Evolutionary conservation across 2,888 invertebrate species (phyloP).

Genomic region (Gortyna flavago): DNA sequence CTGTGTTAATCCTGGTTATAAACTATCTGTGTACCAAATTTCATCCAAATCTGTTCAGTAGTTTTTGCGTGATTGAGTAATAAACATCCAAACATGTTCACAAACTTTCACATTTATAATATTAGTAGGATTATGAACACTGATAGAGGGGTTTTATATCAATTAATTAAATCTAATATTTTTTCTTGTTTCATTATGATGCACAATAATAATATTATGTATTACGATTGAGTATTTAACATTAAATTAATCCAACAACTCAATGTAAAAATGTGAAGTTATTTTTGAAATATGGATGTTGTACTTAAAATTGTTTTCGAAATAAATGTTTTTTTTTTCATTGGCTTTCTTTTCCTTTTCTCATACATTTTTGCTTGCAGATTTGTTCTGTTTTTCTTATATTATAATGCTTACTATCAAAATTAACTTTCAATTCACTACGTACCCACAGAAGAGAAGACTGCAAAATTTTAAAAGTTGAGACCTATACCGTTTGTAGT

Average conservation of each 20-base stretch:
- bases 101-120: too few relatives aligned
- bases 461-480: slow-evolving; percentile 55
- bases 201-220: slow-evolving; percentile 9
- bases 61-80: too few relatives aligned
- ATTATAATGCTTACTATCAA: slow-evolving; percentile 24
- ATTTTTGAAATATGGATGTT: slow-evolving; percentile 50
- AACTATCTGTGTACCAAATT: too few relatives aligned
- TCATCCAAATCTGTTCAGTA: too few relatives aligned
- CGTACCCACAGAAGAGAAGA: slow-evolving; percentile 70
- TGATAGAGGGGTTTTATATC: neutral
- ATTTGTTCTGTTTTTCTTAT: neutral
- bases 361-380: neutral
- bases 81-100: too few relatives aligned
- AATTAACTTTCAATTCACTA: slow-evolving; percentile 56
- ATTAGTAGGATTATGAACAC: too few relatives aligned
- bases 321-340: slow-evolving; percentile 71
- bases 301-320: slow-evolving; percentile 72
- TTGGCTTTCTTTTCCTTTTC: slow-evolving; percentile 63
- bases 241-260: slow-evolving; percentile 28
- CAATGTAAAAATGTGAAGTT: slow-evolving; percentile 9
- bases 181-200: neutral
- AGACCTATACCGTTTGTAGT: slow-evolving; percentile 31
- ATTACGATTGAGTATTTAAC: slow-evolving; percentile 4
- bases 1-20: too few relatives aligned
- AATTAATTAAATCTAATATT: slow-evolving; percentile 16